A percentile compares a stretch with the other conserved stretches of the same genome.
phyloP scores from a whole-genome alignment of 2,113 vertebrate species.

The Phalacrocorax pelagicus region DNA sequence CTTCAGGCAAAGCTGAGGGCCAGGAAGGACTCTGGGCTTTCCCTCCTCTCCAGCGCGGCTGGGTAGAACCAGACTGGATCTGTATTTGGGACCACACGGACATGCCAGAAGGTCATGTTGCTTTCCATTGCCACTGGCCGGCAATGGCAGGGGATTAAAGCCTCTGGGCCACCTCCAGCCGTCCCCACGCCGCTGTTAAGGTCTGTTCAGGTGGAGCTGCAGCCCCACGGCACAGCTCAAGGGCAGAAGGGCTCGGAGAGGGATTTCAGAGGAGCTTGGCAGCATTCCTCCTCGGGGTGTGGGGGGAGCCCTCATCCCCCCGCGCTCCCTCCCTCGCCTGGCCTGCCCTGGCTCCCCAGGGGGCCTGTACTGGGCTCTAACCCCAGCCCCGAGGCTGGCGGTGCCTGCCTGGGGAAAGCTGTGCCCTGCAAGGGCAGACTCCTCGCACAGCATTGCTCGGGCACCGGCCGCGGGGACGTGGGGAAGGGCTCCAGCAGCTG shows the following conservation, averaged over 20 bases:
- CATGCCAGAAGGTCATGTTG: background rate
- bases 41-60: background rate
- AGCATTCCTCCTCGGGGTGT: background rate
- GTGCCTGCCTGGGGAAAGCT: background rate
- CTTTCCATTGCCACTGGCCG: background rate
- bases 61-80: background rate
- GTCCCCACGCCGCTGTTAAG: background rate
- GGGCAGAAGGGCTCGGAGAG: background rate
- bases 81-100: rapidly evolving
- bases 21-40: background rate
- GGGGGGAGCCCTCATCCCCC: background rate
- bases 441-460: rapidly evolving
- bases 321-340: background rate
- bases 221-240: background rate
- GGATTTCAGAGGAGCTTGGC: background rate
- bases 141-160: background rate
- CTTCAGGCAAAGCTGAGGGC: background rate
- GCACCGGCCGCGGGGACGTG: rapidly evolving
- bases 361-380: background rate
- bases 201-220: background rate
- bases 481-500: background rate
- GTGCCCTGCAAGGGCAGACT: background rate
- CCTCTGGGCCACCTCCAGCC: rapidly evolving
- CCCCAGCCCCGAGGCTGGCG: rapidly evolving
- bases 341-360: background rate